phyloP scores from a whole-genome alignment of 2,888 invertebrate genomes.

The Ametastegia equiseti region DNA sequence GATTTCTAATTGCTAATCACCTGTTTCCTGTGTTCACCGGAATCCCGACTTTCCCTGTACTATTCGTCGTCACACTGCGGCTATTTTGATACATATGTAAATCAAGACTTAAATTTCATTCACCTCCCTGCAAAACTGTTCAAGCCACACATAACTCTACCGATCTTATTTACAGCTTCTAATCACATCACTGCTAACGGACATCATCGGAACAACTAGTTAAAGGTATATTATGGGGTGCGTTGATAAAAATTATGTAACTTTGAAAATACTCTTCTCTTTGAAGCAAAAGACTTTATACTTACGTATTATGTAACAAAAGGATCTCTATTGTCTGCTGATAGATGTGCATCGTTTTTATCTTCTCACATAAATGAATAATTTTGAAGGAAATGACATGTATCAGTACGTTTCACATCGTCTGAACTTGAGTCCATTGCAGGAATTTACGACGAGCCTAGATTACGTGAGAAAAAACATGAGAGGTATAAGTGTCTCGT shows the following conservation, averaged over 20 bases:
- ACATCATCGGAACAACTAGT: neutral
- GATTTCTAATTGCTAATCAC: conserved; percentile 40
- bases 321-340: neutral
- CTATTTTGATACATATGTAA: neutral
- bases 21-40: conserved; percentile 42
- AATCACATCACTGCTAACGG: conserved; percentile 17
- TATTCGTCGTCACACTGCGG: neutral
- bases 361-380: neutral
- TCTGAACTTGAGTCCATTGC: neutral
- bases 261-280: no score
- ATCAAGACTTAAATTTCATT: conserved; percentile 8
- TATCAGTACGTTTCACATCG: neutral
- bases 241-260: no score
- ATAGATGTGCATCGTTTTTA: neutral
- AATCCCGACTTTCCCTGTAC: conserved; percentile 26
- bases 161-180: conserved; percentile 32
- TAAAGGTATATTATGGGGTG: neutral
- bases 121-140: conserved; percentile 14
- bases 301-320: no score
- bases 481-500: neutral
- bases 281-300: no score
- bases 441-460: neutral
- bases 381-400: neutral
- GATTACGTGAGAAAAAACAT: conserved; percentile 16
- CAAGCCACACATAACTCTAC: neutral